Evolutionary conservation across 2,113 vertebrate species (phyloP).

Genomic region (Dicrurus megarhynchus): DNA sequence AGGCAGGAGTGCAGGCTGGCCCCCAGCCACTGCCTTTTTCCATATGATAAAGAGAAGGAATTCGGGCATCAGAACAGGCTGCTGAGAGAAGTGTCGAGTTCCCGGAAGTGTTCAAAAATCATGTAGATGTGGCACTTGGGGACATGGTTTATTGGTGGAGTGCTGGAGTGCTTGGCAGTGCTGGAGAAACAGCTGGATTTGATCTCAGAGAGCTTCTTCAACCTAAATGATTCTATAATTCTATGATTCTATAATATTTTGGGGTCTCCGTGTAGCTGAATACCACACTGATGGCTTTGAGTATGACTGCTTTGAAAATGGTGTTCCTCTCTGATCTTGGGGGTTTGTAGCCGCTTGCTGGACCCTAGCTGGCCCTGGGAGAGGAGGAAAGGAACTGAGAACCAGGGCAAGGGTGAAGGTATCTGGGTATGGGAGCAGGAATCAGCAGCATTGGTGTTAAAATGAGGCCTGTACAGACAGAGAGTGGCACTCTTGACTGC

Average conservation of each 20-base stretch:
- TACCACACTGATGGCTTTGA: not conserved
- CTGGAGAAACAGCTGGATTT: not conserved
- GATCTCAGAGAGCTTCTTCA: not conserved
- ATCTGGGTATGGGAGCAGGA: not conserved
- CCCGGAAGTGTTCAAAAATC: not conserved
- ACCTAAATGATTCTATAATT: not conserved
- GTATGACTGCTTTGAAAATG: not conserved
- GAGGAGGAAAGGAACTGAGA: not conserved
- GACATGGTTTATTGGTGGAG: not conserved
- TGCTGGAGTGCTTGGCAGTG: not conserved
- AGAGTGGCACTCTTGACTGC: accelerated
- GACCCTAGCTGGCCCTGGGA: not conserved
- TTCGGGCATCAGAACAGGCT: not conserved
- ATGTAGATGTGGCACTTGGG: not conserved
- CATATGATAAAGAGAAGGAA: not conserved
- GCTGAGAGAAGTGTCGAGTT: not conserved
- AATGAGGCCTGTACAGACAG: not conserved
- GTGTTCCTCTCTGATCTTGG: too few relatives aligned
- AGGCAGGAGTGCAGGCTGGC: not conserved
- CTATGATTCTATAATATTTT: not conserved
- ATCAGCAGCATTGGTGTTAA: not conserved
- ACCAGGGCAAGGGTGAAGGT: not conserved
- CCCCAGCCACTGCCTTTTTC: not conserved
- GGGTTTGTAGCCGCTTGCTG: accelerated
- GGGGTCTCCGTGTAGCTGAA: not conserved